Evolutionary conservation across 2,797 vertebrate genomes (phyloP).

Genomic region (Parauchenoglanis ngamensis): DNA sequence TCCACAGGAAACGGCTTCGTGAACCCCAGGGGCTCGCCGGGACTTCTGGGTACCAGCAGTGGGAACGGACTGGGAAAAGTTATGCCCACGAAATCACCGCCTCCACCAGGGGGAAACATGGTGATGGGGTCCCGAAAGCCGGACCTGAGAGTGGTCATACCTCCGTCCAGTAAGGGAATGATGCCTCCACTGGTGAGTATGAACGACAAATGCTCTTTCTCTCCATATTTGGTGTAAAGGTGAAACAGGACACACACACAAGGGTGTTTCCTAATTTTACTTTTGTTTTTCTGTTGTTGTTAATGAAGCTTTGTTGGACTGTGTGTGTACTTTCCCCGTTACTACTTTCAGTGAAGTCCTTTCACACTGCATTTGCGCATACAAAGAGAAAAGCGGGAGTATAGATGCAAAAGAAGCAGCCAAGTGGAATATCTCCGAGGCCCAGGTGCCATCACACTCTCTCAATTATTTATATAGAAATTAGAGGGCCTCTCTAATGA

Average conservation of each 20-base stretch:
- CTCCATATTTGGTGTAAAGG: not conserved
- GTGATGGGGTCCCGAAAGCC: slow-evolving; percentile 93
- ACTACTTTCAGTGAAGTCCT: not conserved
- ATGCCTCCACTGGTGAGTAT: slow-evolving; percentile 95
- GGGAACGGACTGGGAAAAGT: slow-evolving; percentile 94
- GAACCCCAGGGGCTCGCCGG: slow-evolving; percentile 93
- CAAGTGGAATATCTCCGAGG: slow-evolving; percentile 38
- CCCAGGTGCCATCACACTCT: slow-evolving; percentile 62
- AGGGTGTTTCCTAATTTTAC: not conserved
- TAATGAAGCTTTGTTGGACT: not conserved
- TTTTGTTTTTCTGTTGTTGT: not conserved
- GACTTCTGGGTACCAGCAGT: slow-evolving; percentile 84
- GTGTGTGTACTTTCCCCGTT: not conserved
- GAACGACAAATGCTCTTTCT: slow-evolving; percentile 13
- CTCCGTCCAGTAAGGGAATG: slow-evolving; percentile 96
- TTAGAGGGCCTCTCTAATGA: slow-evolving; percentile 64
- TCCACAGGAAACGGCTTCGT: slow-evolving; percentile 94
- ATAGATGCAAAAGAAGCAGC: slow-evolving; percentile 48
- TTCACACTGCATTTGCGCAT: not conserved
- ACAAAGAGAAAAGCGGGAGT: not conserved
- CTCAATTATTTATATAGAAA: slow-evolving; percentile 70
- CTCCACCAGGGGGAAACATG: slow-evolving; percentile 89
- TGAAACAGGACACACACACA: not conserved
- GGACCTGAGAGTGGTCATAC: slow-evolving; percentile 96
- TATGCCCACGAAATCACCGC: slow-evolving; percentile 96